Conservation (phyloP, 2,113 vertebrate genomes). For the Eretmochelys imbricata region DNA sequence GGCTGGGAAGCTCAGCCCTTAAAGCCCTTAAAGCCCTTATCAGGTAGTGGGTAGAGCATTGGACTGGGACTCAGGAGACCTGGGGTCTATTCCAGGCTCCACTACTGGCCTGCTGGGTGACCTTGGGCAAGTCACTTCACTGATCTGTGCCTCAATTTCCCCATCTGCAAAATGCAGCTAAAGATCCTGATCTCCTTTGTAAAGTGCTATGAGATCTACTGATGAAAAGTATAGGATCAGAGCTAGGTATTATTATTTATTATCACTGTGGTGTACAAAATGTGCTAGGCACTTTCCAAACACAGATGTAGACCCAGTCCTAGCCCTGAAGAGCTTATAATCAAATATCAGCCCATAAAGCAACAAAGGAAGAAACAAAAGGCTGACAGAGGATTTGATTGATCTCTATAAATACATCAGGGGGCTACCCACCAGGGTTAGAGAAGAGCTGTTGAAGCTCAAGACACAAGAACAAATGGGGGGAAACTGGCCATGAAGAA, state of each 20-base stretch:
- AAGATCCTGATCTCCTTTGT: background rate
- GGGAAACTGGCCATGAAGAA: background rate
- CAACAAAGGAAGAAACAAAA: rapidly evolving
- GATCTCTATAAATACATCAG: background rate
- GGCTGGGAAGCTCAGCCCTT: background rate
- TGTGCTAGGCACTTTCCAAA: background rate
- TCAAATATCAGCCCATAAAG: background rate
- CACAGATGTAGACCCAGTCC: background rate
- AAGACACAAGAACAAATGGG: background rate
- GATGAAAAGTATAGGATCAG: rapidly evolving
- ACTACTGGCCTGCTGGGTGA: background rate
- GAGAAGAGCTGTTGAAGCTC: background rate
- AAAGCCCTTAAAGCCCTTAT: background rate
- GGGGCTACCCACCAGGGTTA: background rate
- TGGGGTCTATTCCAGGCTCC: background rate
- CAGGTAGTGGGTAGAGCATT: background rate
- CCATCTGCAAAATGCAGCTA: background rate
- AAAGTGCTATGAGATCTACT: background rate
- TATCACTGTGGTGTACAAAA: rapidly evolving
- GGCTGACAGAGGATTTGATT: background rate
- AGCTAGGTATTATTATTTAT: background rate
- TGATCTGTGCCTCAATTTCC: background rate
- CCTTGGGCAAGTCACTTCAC: background rate
- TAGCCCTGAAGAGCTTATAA: background rate
- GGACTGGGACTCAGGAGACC: background rate